Evolutionary conservation across 2,888 invertebrate species (phyloP), one percentile per base, ranked within the genome.

Genomic region (Pseudoips prasinana): DNA sequence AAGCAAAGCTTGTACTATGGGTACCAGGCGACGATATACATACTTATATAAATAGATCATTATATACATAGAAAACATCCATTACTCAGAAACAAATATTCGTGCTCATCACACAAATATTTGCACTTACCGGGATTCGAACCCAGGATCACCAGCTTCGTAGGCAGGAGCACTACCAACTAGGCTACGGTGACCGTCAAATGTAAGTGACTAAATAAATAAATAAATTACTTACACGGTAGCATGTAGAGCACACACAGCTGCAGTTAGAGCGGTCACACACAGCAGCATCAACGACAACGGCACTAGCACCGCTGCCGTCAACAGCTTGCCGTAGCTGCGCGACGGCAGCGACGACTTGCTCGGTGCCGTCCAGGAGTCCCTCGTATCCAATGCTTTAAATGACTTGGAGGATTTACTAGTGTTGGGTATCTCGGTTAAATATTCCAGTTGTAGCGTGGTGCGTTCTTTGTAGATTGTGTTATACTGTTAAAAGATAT

Each of bases 291-390:
- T 86, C 25, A 95, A 81, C 33, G 92, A 71, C 46, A 93, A 84
- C 0, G 95, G 95, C 7, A 94, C 90, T 7, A 94, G 90, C 36
- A 95, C 90, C 0, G 94, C 92, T 1, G 93, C 91, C 0, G 92
- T 89, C 48, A 94, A 84, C 64, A 95, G 94, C 38, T 91, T 89
- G 6, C 90, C 89, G 57, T 95, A 94, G 56, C 92, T 93, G 25
- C 95, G 86, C 17, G 87, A 74, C 0, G 95, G 95, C 8, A 94
- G 79, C 27, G 3, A 2, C 3, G 7, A 3, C n/a, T 33, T 90
- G 1, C 86, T 74, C 0, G 93, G 90, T 0, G 92, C 90, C n/a
- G 90, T 71, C 94, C 94, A 94, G 1, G 42, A 76, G 72, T 46
- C 70, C 34, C 35, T 70, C n/a, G 44, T 56, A 50, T 46, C 73